These are phyloP conservation scores for Podarcis siculus DNA, from an alignment of 2,797 vertebrate species.

Conservation along the genomic window DNA sequence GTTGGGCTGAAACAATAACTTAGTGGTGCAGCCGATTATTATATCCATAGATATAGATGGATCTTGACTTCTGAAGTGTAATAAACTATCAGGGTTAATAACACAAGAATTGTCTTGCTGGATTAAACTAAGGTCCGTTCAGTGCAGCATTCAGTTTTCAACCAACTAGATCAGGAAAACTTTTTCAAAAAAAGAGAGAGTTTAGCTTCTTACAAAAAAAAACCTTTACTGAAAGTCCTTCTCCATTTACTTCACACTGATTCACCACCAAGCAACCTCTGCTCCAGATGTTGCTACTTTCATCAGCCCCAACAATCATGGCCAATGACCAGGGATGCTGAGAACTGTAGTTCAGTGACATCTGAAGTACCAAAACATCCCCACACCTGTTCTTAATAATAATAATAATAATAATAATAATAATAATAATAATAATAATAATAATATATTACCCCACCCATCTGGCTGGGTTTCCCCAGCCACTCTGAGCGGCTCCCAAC, in stretches of 20 bases:
- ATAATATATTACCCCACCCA: no score
- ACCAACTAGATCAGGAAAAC: neutral
- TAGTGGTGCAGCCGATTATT: neutral
- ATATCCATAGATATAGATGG: neutral
- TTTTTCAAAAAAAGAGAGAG: neutral
- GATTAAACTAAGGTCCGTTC: neutral
- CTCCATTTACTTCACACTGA: neutral
- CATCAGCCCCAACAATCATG: no score
- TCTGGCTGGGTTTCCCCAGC: no score
- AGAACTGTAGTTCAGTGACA: no score
- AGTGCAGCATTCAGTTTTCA: neutral
- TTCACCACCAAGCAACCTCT: neutral
- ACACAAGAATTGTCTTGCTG: neutral
- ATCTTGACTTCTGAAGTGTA: neutral
- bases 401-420: no score
- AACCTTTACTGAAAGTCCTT: neutral
- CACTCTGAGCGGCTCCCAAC: no score
- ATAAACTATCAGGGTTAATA: neutral
- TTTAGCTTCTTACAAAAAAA: neutral
- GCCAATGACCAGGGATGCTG: no score
- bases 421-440: no score
- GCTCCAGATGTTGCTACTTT: neutral
- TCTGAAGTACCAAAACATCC: no score
- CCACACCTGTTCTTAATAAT: no score
- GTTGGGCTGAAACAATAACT: slow-evolving; percentile 20